These are phyloP conservation scores for Drosophila paranaensis DNA, from an alignment of 2,888 invertebrate genomes.

Conservation along the genomic window DNA sequence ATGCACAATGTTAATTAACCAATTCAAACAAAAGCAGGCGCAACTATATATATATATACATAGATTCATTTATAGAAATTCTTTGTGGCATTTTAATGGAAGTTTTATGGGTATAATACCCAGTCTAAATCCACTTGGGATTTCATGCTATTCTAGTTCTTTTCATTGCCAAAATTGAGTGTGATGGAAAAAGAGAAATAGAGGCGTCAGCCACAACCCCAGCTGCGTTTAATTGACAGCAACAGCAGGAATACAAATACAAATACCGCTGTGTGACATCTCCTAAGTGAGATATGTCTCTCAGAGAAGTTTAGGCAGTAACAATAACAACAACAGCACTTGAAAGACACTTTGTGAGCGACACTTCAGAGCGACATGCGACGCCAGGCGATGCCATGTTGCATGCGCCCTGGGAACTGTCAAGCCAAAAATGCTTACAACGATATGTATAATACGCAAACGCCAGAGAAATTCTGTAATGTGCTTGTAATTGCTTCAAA, in stretches of 20 bases:
- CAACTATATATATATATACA: conserved; percentile 13
- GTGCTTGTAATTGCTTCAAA: conserved; percentile 49
- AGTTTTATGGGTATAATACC: conserved; percentile 6
- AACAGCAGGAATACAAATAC: conserved; percentile 37
- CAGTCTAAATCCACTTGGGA: conserved; percentile 14
- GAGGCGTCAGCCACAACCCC: background rate
- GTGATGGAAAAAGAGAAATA: conserved; percentile 13
- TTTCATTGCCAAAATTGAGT: conserved; percentile 23
- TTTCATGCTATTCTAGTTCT: background rate
- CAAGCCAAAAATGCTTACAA: conserved; percentile 30
- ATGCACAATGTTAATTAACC: conserved; percentile 49
- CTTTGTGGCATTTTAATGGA: conserved; percentile 20
- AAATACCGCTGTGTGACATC: conserved; percentile 27
- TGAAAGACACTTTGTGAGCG: conserved; percentile 33
- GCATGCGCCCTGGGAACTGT: conserved; percentile 49
- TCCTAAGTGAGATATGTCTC: conserved; percentile 50
- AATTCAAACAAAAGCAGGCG: conserved; percentile 18
- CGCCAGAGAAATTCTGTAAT: conserved; percentile 15
- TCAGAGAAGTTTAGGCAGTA: conserved; percentile 37
- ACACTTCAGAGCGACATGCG: conserved; percentile 41
- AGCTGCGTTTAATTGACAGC: conserved; percentile 43
- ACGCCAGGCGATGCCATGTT: background rate
- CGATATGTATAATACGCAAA: conserved; percentile 21
- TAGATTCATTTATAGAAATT: too few species aligned
- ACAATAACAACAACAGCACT: conserved; percentile 38